Evolutionary conservation across 2,797 vertebrate species (phyloP).

Genomic region (Gadopsis marmoratus): DNA sequence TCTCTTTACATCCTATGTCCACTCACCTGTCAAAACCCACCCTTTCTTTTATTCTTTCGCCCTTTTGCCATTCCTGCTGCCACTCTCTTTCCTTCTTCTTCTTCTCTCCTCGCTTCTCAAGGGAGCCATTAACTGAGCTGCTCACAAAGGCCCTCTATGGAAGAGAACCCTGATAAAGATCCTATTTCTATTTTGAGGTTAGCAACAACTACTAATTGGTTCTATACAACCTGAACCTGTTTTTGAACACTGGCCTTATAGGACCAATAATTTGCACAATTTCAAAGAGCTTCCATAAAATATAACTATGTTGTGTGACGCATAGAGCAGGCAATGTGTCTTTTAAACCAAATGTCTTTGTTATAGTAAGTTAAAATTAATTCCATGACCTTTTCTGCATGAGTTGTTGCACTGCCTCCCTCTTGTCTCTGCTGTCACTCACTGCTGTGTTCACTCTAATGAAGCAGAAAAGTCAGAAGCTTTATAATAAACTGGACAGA

Average conservation of each 20-base stretch:
- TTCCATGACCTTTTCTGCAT: constrained; percentile 72
- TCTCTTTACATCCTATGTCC: constrained; percentile 18
- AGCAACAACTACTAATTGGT: constrained; percentile 55
- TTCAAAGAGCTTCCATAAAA: constrained; percentile 7
- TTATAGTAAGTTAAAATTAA: constrained; percentile 63
- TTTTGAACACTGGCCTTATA: constrained; percentile 33
- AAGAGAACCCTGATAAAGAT: constrained; percentile 56
- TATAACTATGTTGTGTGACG: constrained; percentile 15
- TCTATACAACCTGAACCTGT: constrained; percentile 28
- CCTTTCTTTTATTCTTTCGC: constrained; percentile 17
- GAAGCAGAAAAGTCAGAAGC: constrained; percentile 73
- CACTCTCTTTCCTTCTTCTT: constrained; percentile 1
- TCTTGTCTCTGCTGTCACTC: constrained; percentile 70
- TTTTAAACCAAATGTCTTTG: constrained; percentile 64
- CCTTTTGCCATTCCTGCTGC: constrained; percentile 16
- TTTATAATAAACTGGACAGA: constrained; percentile 60
- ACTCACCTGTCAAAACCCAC: constrained; percentile 44
- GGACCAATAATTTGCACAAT: constrained; percentile 7
- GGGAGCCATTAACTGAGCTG: constrained; percentile 59
- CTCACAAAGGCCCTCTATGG: constrained; percentile 53
- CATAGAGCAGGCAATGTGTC: constrained; percentile 26
- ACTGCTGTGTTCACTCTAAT: constrained; percentile 67
- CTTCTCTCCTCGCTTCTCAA: constrained; percentile 17
- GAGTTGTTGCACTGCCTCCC: constrained; percentile 49
- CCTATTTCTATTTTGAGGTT: constrained; percentile 59